Percentiles rank a stretch among this genome's conserved stretches.
phyloP scores from a whole-genome alignment of 2,797 vertebrate genomes.

The Coendou prehensilis region DNA sequence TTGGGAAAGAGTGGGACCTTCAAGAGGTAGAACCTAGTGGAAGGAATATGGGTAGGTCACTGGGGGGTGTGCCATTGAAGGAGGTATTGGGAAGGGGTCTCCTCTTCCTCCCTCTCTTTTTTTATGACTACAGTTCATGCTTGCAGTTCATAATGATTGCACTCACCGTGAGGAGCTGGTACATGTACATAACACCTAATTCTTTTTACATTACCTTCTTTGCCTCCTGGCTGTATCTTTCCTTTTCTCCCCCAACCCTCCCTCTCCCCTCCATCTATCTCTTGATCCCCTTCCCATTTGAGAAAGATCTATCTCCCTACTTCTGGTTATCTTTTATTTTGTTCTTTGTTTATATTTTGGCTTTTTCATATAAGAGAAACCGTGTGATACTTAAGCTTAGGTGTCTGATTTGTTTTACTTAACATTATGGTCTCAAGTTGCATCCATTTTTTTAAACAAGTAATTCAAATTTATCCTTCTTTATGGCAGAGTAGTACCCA shows the following conservation, averaged over 20 bases:
- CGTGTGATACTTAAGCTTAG: neutral
- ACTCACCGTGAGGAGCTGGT: neutral
- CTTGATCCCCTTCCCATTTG: neutral
- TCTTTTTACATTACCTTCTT: neutral
- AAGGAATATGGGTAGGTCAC: rapidly evolving
- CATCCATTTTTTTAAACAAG: neutral
- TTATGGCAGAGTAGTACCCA: neutral
- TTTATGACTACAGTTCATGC: neutral
- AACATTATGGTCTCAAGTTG: neutral
- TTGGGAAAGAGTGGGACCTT: neutral
- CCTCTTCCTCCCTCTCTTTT: too few relatives aligned
- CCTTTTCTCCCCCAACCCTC: neutral
- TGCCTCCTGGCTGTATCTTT: neutral
- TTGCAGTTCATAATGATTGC: neutral
- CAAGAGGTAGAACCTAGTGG: neutral
- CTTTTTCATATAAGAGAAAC: neutral
- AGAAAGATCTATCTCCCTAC: neutral
- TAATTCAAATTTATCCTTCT: neutral
- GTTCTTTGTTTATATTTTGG: neutral
- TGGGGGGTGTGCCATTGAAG: neutral
- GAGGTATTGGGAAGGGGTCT: too few relatives aligned
- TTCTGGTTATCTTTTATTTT: neutral
- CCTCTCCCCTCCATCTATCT: neutral
- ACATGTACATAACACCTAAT: neutral
- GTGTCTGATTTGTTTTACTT: neutral